phyloP scores from a whole-genome alignment of 1,140 invertebrate species.

The Anastatus disparis region DNA sequence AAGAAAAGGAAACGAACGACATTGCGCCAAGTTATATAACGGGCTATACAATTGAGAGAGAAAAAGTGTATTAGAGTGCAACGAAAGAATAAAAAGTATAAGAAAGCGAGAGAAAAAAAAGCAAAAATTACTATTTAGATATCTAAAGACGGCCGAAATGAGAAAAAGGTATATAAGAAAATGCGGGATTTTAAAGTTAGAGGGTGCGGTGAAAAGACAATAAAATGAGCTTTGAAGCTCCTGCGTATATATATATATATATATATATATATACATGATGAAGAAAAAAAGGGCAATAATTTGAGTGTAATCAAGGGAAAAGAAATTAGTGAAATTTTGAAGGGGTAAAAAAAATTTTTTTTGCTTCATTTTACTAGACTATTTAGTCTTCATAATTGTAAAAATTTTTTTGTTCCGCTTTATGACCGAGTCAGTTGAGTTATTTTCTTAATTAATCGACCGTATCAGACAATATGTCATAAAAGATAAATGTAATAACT shows the following conservation, averaged over 20 bases:
- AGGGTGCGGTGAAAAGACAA: background rate
- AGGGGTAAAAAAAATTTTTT: background rate
- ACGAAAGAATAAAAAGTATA: no score
- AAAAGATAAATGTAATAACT: no score
- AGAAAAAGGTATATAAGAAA: constrained; percentile 30
- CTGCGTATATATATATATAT: no score
- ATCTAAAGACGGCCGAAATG: constrained; percentile 25
- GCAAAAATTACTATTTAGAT: constrained; percentile 33
- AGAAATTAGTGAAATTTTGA: constrained; percentile 16
- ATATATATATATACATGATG: no score
- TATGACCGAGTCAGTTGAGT: background rate
- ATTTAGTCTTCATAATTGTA: background rate
- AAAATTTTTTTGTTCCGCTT: no score
- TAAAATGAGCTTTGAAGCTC: background rate
- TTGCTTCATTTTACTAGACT: background rate
- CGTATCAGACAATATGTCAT: no score
- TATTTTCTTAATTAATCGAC: background rate
- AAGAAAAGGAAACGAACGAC: constrained; percentile 5
- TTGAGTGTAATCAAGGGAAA: constrained; percentile 9
- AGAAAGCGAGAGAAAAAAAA: background rate
- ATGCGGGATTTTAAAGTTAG: constrained; percentile 7
- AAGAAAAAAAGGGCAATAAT: constrained; percentile 9
- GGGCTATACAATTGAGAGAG: background rate
- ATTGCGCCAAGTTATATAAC: no score
- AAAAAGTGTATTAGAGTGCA: no score